A percentile compares a stretch with the other conserved stretches of the same genome.
Conservation (phyloP, 2,797 vertebrate genomes). For the Steatocranus sp. region DNA sequence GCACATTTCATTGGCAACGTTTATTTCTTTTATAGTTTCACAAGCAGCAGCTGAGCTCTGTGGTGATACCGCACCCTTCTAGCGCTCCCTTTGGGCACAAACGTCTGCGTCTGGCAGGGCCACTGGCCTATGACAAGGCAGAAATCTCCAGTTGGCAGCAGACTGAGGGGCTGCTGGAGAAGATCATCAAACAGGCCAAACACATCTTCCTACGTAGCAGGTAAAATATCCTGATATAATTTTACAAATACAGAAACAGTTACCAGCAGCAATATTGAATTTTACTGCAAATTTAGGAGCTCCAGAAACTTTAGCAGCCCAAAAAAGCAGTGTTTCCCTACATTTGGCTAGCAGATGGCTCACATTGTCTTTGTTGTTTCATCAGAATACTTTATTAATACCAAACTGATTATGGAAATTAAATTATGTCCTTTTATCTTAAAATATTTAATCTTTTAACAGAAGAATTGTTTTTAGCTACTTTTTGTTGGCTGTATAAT, state of each 20-base stretch:
- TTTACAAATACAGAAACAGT: background rate
- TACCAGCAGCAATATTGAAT: background rate
- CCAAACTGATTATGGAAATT: background rate
- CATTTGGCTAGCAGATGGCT: background rate
- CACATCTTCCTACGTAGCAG: conserved; percentile 96
- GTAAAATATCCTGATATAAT: conserved; percentile 48
- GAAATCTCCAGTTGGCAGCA: conserved; percentile 87
- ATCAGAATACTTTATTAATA: background rate
- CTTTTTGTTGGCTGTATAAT: background rate
- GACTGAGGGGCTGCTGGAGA: conserved; percentile 92
- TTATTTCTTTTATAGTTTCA: conserved; percentile 80
- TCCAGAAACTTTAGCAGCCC: rapidly evolving
- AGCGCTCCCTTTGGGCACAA: conserved; percentile 94
- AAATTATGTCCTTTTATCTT: background rate
- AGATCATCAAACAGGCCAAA: conserved; percentile 98
- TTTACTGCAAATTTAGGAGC: background rate
- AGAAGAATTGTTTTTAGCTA: background rate
- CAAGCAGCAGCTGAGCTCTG: conserved; percentile 92
- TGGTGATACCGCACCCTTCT: conserved; percentile 92
- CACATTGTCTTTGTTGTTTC: background rate
- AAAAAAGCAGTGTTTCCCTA: background rate
- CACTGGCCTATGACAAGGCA: conserved; percentile 90
- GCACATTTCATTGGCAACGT: background rate
- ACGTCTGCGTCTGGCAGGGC: conserved; percentile 88
- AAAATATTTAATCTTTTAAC: background rate